Evolutionary conservation across 2,113 vertebrate genomes (phyloP).

Genomic region (Saguinus midas): DNA sequence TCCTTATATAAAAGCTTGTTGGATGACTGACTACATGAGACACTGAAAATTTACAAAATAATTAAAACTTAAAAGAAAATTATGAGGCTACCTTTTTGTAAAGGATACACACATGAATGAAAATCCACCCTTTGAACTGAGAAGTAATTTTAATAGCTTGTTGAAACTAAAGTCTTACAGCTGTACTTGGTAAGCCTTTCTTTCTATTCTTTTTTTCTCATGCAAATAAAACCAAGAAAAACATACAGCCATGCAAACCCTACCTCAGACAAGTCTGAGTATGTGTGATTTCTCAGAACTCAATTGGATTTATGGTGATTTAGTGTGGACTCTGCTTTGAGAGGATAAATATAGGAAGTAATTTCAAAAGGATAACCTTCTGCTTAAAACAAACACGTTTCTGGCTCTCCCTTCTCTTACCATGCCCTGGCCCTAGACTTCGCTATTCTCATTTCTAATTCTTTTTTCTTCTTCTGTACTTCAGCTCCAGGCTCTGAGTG

Average conservation of each 20-base stretch:
- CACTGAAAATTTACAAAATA: conserved; percentile 9
- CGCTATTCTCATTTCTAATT: not conserved
- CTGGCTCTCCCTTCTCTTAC: not conserved
- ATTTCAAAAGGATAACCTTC: conserved; percentile 72
- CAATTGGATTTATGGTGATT: conserved; percentile 77
- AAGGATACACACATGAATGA: conserved; percentile 68
- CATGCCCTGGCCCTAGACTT: not conserved
- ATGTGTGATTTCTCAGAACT: conserved; percentile 83
- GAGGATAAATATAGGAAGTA: conserved; percentile 80
- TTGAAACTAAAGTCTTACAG: conserved; percentile 77
- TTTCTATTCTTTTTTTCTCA: conserved; percentile 75
- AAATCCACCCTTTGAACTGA: conserved; percentile 71
- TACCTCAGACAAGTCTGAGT: conserved; percentile 83
- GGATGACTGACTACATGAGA: not conserved
- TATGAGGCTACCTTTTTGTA: conserved; percentile 2
- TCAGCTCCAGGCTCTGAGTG: not conserved
- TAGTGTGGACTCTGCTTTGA: conserved; percentile 75
- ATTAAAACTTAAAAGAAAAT: conserved; percentile 52
- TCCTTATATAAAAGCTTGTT: conserved; percentile 6
- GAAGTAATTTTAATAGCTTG: conserved; percentile 69
- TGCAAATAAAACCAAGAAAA: conserved; percentile 86
- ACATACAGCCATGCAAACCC: conserved; percentile 79
- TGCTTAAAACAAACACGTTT: conserved; percentile 77
- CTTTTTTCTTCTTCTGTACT: not conserved
- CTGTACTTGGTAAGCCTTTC: conserved; percentile 81